Evolutionary conservation across 1,140 invertebrate species (phyloP), one percentile per base, ranked within the genome.

Genomic region (Drosophila baimaii): DNA sequence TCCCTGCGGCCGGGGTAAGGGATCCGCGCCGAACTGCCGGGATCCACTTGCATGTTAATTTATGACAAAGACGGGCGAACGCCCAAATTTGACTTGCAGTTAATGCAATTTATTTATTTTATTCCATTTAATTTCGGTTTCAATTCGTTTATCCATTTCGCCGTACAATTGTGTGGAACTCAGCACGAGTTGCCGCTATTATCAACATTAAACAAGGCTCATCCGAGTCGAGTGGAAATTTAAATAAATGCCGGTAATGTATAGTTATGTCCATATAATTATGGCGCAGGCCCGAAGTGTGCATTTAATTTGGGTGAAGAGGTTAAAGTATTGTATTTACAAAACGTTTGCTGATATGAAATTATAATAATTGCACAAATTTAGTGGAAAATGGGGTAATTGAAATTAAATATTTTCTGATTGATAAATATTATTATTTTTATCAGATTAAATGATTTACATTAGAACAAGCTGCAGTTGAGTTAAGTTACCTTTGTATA

Each of bases 1-100:
- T 10, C 17, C 66, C 25, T 25, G 10, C 29, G 52, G 19, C 33
- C 44, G 56, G 66, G 49, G 13, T 69, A 77, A 43, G 25, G 64
- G 43, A 81, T 74, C 43, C 43, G 31, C 29, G 39, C 56, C 39
- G 44, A 54, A 46, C 49, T 65, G 51, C 62, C 62, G 61, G 58
- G 51, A 84, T 70, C 52, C 83, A 47, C 69, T 78, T 71, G 65
- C 58, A 80, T 82, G 82, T 86, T 90, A 90, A 90, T 90, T 90
- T 90, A 90, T 90, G 79, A 80, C 76, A 81, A 66, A 64, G 69
- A 62, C 59, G 33, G 29, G 29, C 41, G 23, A 25, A 13, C 58
- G 57, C 33, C 39, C 58, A 55, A 82, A 64, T 74, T 82, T 63
- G 62, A 52, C 49, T 68, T 72, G 65, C 75, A 78, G 80, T 84